A percentile compares a stretch with the other conserved stretches of the same genome.
Evolutionary conservation across 2,888 invertebrate genomes (phyloP).

Genomic region (Agrilus cyanescens): DNA sequence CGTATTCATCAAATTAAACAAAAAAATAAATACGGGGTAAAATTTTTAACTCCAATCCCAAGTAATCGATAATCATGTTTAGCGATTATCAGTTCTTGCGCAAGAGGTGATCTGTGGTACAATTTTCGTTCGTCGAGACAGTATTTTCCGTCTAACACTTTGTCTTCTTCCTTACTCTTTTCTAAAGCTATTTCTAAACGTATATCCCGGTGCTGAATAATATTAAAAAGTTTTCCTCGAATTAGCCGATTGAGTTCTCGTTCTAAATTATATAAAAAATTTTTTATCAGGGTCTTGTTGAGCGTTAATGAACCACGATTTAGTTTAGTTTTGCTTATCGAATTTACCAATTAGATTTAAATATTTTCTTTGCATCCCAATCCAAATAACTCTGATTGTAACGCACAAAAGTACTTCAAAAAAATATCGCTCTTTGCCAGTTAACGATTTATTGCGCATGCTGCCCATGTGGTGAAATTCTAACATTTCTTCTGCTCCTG

Average conservation of each 20-base stretch:
- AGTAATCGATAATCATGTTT: conserved; percentile 48
- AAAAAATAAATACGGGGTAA: conserved; percentile 25
- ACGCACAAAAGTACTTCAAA: conserved; percentile 47
- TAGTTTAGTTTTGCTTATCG: neutral
- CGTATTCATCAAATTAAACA: neutral
- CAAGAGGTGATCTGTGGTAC: conserved; percentile 44
- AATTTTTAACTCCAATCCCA: conserved; percentile 38
- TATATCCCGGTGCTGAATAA: conserved; percentile 35
- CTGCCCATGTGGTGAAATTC: conserved; percentile 50
- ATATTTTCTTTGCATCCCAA: conserved; percentile 46
- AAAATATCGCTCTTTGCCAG: conserved; percentile 50
- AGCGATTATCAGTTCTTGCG: conserved; percentile 46
- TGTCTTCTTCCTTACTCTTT: conserved; percentile 33
- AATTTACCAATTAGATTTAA: conserved; percentile 46
- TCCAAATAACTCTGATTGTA: conserved; percentile 51
- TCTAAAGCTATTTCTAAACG: conserved; percentile 35
- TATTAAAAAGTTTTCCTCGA: conserved; percentile 48
- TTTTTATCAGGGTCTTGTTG: neutral
- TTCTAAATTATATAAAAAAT: conserved; percentile 32
- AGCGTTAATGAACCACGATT: neutral
- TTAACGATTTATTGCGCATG: conserved; percentile 43
- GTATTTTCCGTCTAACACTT: conserved; percentile 42
- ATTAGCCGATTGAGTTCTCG: conserved; percentile 49
- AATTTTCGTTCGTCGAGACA: conserved; percentile 44
- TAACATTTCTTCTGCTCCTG: conserved; percentile 42